Evolutionary conservation across 2,888 invertebrate species (phyloP).

Genomic region (Mimumesa dahlbomi): DNA sequence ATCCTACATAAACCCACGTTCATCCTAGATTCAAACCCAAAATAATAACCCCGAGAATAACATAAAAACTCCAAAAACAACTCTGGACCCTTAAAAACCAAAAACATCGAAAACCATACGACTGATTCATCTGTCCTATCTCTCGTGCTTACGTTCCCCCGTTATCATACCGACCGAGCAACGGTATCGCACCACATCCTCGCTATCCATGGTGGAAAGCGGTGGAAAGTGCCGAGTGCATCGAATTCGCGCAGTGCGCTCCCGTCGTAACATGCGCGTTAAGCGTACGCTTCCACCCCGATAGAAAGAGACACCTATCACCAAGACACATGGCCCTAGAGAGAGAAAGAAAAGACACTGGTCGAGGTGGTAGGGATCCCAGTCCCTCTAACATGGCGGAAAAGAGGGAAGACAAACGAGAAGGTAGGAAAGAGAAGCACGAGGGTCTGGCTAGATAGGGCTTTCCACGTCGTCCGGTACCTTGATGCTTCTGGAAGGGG

Average conservation of each 20-base stretch:
- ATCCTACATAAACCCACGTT: too few species aligned
- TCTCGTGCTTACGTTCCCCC: neutral
- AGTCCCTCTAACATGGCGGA: too few species aligned
- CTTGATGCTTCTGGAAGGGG: too few species aligned
- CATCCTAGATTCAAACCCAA: too few species aligned
- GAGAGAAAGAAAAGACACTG: constrained; percentile 31
- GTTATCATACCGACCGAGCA: constrained; percentile 30
- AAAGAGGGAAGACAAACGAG: constrained; percentile 10
- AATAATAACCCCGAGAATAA: too few species aligned
- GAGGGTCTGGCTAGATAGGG: too few species aligned
- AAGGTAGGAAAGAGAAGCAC: constrained; percentile 15
- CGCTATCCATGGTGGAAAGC: constrained; percentile 26
- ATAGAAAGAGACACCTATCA: constrained; percentile 16
- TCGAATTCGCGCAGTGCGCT: constrained; percentile 53
- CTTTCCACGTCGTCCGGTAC: too few species aligned
- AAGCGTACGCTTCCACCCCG: constrained; percentile 62
- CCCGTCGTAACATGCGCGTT: constrained; percentile 74
- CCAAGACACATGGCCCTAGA: too few species aligned
- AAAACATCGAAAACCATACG: neutral
- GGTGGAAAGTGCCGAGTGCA: constrained; percentile 36
- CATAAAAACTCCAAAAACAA: neutral
- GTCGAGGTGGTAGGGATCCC: constrained; percentile 5
- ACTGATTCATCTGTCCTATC: too few species aligned
- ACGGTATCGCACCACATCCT: constrained; percentile 3
- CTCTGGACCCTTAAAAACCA: neutral